Evolutionary conservation across 2,888 invertebrate genomes (phyloP).

Genomic region (Fragum whitleyi): DNA sequence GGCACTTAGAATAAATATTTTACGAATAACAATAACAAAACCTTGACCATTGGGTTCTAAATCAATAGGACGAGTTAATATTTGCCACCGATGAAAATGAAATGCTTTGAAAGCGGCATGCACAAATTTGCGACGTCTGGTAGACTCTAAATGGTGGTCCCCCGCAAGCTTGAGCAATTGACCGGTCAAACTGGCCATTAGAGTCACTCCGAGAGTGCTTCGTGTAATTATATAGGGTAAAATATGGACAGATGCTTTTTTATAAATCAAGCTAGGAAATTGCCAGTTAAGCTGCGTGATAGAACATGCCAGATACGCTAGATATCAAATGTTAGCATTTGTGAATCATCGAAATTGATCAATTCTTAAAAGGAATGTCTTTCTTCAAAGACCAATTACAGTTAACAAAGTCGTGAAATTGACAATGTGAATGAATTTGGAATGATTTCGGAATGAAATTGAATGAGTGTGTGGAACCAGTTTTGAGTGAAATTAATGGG

Average conservation of each 20-base stretch:
- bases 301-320: not conserved
- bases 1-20: no score
- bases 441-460: no score
- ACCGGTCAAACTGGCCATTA: slow-evolving; percentile 15
- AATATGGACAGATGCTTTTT: slow-evolving; percentile 2
- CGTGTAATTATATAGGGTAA: slow-evolving; percentile 14
- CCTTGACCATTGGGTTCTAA: no score
- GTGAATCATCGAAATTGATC: no score
- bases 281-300: not conserved
- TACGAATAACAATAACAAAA: no score
- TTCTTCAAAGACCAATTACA: no score
- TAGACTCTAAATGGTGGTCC: not conserved
- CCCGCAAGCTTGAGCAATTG: slow-evolving; percentile 1
- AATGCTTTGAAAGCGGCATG: not conserved
- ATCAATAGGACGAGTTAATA: not conserved
- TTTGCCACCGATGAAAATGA: not conserved
- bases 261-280: slow-evolving; percentile 17
- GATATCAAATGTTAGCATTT: no score
- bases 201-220: not conserved
- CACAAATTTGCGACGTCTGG: not conserved
- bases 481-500: no score
- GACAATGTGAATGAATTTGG: no score
- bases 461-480: no score
- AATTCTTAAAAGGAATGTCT: no score
- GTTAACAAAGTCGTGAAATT: no score